Base-by-base conservation (phyloP, 1,140 invertebrate species). In the Drosophila takahashii region DNA sequence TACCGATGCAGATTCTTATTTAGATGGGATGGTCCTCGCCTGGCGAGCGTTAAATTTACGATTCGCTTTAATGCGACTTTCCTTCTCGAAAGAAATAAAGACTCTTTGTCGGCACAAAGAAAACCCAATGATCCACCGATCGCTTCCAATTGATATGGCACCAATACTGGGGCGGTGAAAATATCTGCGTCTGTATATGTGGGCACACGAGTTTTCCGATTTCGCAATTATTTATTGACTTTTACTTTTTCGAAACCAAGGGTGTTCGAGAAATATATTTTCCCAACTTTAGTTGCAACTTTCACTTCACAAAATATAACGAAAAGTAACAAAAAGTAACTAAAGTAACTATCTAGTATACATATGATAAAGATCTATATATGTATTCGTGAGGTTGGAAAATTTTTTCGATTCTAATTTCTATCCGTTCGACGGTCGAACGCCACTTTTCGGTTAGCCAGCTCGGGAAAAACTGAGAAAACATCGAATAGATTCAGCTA, bases 391-490 rank as follows among this genome's bases (percentile, higher is more conserved):
- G 54, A 15, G 16, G 77, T 79, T 77, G 73, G 81, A 85, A 85
- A 85, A 83, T 89, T 79, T 86, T 56, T 39, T 44, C 34, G 16
- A 64, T 37, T 70, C 67, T 70, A 64, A 75, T 72, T 81, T 83
- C 79, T 61, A 48, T 60, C 70, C 60, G 71, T 62, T 42, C 37
- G 65, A 50, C 39, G 74, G 62, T 57, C 54, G 79, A 61, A 53
- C 52, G 64, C 70, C 75, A 81, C 90, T 91, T 79, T 84, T 69
- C 90, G 80, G 51, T 77, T 77, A 66, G 77, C 61, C 77, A 72
- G 76, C 85, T 91, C 73, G 81, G 69, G 60, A 57, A 90, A 90
- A 91, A 91, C 90, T 91, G 85, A 90, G 58, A 44, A 77, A 57
- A 77, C 34, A 65, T 72, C 56, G 69, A 89, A 86, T 77, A 67